A percentile compares a stretch with the other conserved stretches of the same genome.
These are phyloP conservation scores for Chouioia cunea DNA, from an alignment of 2,888 invertebrate species.

Conservation along the genomic window DNA sequence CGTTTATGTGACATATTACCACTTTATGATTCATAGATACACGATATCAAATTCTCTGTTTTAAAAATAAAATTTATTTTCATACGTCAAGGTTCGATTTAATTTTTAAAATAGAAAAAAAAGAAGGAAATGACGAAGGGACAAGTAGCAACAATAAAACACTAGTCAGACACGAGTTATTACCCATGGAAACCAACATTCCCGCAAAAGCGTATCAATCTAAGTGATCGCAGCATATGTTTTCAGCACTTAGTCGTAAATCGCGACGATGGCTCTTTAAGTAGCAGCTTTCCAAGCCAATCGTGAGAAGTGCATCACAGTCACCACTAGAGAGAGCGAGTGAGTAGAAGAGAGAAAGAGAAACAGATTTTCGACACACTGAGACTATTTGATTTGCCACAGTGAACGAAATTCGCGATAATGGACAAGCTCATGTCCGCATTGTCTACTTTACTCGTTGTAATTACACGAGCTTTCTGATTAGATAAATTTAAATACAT, in stretches of 20 bases:
- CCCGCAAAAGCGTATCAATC: too few relatives aligned
- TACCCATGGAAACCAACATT: too few relatives aligned
- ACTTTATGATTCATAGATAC: too few relatives aligned
- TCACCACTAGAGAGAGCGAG: not conserved
- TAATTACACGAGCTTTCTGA: constrained; percentile 31
- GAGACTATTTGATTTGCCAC: constrained; percentile 33
- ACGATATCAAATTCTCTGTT: too few relatives aligned
- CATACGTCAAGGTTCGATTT: too few relatives aligned
- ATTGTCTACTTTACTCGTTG: constrained; percentile 32
- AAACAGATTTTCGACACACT: constrained; percentile 28
- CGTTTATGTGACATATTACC: not conserved
- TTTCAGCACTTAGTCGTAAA: not conserved
- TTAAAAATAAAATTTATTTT: too few relatives aligned
- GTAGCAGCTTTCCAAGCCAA: constrained; percentile 16
- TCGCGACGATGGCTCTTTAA: constrained; percentile 7
- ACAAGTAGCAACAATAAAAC: too few relatives aligned
- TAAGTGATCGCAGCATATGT: not conserved
- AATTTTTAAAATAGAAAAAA: too few relatives aligned
- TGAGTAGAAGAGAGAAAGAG: too few relatives aligned
- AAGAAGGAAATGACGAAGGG: too few relatives aligned
- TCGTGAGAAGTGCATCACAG: constrained; percentile 31
- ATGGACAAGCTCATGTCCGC: not conserved
- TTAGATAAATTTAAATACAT: constrained; percentile 25
- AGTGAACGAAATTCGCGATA: constrained; percentile 10
- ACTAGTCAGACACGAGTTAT: too few relatives aligned